Percentiles rank a stretch among this genome's conserved stretches.
Conservation (phyloP, 2,888 invertebrate species). For the Muschampia plurimacula region DNA sequence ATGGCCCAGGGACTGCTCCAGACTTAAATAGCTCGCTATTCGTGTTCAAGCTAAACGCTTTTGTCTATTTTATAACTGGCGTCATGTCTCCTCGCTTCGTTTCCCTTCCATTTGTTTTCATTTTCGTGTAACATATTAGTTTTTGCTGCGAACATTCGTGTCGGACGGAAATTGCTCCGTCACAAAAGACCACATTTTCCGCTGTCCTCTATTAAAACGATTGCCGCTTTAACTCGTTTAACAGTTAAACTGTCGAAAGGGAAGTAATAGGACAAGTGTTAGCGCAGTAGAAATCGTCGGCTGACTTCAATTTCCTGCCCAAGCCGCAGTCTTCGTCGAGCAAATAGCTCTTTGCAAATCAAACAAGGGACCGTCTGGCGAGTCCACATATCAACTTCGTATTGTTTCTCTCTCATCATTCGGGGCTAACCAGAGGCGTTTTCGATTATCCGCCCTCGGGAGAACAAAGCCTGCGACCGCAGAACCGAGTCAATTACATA, state of each 20-base stretch:
- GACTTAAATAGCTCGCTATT: conserved; percentile 81
- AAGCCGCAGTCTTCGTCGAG: conserved; percentile 72
- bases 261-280: conserved; percentile 80
- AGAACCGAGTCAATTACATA: conserved; percentile 85
- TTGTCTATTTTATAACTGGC: conserved; percentile 82
- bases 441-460: conserved; percentile 82
- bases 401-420: conserved; percentile 82
- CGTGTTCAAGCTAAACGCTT: conserved; percentile 79
- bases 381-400: conserved; percentile 84
- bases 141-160: conserved; percentile 69
- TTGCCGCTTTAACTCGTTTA: conserved; percentile 59
- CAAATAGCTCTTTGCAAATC: conserved; percentile 84
- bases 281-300: conserved; percentile 63
- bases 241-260: conserved; percentile 59
- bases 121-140: conserved; percentile 76
- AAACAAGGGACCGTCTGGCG: conserved; percentile 80
- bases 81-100: conserved; percentile 64
- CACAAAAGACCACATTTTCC: conserved; percentile 63
- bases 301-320: conserved; percentile 78
- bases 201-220: conserved; percentile 65
- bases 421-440: conserved; percentile 83
- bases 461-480: conserved; percentile 84
- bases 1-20: conserved; percentile 76
- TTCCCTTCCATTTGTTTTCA: conserved; percentile 60
- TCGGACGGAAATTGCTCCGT: conserved; percentile 71